Evolutionary conservation across 2,888 invertebrate genomes (phyloP).

Genomic region (Hanleya hanleyi): DNA sequence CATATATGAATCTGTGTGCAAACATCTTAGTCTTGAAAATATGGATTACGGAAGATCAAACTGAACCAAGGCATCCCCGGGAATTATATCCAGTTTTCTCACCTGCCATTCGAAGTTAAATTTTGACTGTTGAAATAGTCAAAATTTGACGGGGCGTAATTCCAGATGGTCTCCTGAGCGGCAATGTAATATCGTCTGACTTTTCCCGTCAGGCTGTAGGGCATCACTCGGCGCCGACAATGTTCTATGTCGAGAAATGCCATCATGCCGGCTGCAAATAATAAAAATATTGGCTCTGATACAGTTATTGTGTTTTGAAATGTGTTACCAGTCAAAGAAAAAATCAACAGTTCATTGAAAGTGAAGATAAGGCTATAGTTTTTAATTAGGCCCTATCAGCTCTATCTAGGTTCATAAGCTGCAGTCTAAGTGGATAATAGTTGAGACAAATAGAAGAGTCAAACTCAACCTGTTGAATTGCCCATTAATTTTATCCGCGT

Average conservation of each 20-base stretch:
- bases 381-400: no score
- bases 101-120: not conserved
- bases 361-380: no score
- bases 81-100: no score
- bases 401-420: no score
- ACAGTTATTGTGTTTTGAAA: conserved; percentile 26
- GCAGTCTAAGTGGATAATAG: no score
- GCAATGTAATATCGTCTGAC: conserved; percentile 44
- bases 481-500: no score
- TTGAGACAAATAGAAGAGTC: no score
- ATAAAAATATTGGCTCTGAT: conserved; percentile 23
- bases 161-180: conserved; percentile 48
- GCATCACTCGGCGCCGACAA: conserved; percentile 2
- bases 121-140: conserved; percentile 14
- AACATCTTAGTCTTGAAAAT: not conserved
- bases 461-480: no score
- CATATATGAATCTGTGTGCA: not conserved
- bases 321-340: no score
- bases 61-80: no score
- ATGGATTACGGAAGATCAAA: no score
- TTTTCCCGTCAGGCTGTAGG: conserved; percentile 15
- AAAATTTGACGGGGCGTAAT: conserved; percentile 45
- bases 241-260: conserved; percentile 31
- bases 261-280: conserved; percentile 44
- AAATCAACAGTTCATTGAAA: no score